Evolutionary conservation across 2,888 invertebrate species (phyloP).

Genomic region (Lasioglossum zephyrum): DNA sequence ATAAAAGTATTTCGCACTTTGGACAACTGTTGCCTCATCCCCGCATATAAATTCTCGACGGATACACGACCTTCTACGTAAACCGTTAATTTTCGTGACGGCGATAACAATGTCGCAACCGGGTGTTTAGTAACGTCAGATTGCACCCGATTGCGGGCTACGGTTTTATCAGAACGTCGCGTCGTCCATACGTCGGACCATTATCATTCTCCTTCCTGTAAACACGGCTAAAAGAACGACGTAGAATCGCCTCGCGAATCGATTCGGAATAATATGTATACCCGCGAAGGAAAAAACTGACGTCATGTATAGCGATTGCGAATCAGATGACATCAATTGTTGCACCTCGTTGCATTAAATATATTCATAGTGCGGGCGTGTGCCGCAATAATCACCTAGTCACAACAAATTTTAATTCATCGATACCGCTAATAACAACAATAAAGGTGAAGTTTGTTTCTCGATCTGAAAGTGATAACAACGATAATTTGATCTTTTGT

Average conservation of each 20-base stretch:
- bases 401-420: background rate
- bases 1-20: background rate
- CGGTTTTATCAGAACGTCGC: conserved; percentile 13
- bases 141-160: conserved; percentile 19
- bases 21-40: conserved; percentile 12
- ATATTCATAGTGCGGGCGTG: background rate
- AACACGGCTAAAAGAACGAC: background rate
- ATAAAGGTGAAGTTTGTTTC: too few relatives aligned
- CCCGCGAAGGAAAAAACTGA: background rate
- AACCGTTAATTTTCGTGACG: conserved; percentile 16
- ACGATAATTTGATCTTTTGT: background rate
- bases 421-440: background rate
- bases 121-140: conserved; percentile 21
- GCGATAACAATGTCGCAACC: conserved; percentile 28
- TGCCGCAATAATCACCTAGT: background rate
- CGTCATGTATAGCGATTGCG: conserved; percentile 2
- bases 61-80: background rate
- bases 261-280: conserved; percentile 16
- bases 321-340: conserved; percentile 23
- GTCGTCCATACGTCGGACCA: background rate
- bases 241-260: background rate
- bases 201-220: conserved; percentile 8
- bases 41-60: background rate
- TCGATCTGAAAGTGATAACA: background rate
- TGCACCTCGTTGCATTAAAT: conserved; percentile 16